Conservation (phyloP, 2,888 invertebrate species). For the Sinopyrophorus schimmeli region DNA sequence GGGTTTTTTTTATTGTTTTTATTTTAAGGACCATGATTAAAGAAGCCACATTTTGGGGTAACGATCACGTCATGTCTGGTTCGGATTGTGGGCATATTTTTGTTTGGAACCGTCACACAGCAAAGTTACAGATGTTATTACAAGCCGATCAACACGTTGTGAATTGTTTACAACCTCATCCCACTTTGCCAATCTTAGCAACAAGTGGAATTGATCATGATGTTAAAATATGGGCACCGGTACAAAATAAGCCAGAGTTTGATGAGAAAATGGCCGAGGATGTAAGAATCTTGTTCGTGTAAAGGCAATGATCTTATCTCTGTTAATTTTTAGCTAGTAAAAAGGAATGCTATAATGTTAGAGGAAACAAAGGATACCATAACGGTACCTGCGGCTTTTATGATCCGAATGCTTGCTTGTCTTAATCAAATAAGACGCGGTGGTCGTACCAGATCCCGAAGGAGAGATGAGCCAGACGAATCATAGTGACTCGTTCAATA, state of each 20-base stretch:
- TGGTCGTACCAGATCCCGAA: slow-evolving; percentile 36
- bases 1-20: slow-evolving; percentile 3
- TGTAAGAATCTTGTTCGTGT: slow-evolving; percentile 54
- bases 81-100: slow-evolving; percentile 89
- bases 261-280: slow-evolving; percentile 66
- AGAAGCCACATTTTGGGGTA: slow-evolving; percentile 84
- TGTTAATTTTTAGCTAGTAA: slow-evolving; percentile 63
- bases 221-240: slow-evolving; percentile 80
- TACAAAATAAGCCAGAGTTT: slow-evolving; percentile 64
- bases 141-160: slow-evolving; percentile 83
- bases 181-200: slow-evolving; percentile 72
- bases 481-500: slow-evolving; percentile 17
- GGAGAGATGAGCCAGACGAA: slow-evolving; percentile 25
- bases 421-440: slow-evolving; percentile 66
- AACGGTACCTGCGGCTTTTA: slow-evolving; percentile 84
- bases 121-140: slow-evolving; percentile 71
- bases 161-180: slow-evolving; percentile 85
- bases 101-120: slow-evolving; percentile 75
- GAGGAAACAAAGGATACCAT: slow-evolving; percentile 86
- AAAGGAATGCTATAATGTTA: slow-evolving; percentile 79
- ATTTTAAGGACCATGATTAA: slow-evolving; percentile 77
- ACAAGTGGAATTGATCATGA: slow-evolving; percentile 90
- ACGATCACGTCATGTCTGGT: slow-evolving; percentile 80
- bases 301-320: slow-evolving; percentile 3
- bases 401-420: slow-evolving; percentile 76